Evolutionary conservation across 2,888 invertebrate species (phyloP), one percentile per base, ranked within the genome.

Genomic region (Himalopsyche japonica): DNA sequence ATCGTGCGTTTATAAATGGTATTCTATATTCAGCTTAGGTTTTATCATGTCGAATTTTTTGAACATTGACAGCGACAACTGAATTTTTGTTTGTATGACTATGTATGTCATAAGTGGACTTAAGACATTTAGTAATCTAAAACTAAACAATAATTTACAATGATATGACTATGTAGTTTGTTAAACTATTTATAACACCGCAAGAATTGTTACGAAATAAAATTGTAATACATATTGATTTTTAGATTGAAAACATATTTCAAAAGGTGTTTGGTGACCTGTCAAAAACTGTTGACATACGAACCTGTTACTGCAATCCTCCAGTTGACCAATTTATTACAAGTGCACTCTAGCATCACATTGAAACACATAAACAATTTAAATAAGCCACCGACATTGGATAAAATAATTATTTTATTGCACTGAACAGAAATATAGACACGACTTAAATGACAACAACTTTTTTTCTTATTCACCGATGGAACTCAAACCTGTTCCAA

Each of bases 241-340:
- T 70, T n/a, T 12, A 30, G 5, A 15, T 70, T 30, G 27, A 70
- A 70, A 70, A 70, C 30, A 70, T 30, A 70, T 15, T 24, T 5
- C 70, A 70, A 70, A 70, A 70, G 70, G 70, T 70, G 70, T 70
- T 70, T 12, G 70, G 82, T 82, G 85, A 85, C 83, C 85, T 85
- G 85, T 85, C 85, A 85, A 85, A 85, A 83, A 85, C 70, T 85
- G 85, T 85, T 85, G 85, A 85, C 85, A 85, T 85, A 85, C 85
- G 85, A 85, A 85, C 85, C 85, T 85, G 85, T 85, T 85, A 85
- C 83, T 83, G 79, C 76, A 64, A 76, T 82, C 84, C 30, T 43
- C 82, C 57, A 82, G 57, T 43, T 80, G 57, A 82, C 64, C 76
- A 82, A 82, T 64, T 82, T 76, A 81, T 82, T 83, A 76, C 47